Base-by-base conservation (phyloP, 2,113 vertebrate genomes). In the Turdus rufiventris region DNA sequence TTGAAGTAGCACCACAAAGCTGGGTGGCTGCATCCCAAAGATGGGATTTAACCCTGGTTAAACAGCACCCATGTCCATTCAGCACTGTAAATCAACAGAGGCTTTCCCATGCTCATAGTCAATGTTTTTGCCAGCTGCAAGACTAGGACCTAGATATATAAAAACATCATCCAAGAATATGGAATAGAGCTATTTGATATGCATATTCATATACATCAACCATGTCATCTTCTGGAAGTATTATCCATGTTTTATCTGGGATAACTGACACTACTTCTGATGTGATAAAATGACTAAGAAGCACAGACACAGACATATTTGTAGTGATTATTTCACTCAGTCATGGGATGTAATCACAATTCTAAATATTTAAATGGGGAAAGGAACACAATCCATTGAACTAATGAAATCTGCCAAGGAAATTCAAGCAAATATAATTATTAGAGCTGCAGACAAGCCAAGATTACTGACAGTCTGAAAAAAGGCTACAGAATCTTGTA, bases 341-440 rank as follows among this genome's bases (percentile, higher is more conserved):
- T 53, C 57, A 82, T 5, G 51, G 42, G 47, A 79, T 54, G 42
- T 14, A 89, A 62, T 62, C 82, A 70, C 56, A 85, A 48, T 38
- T 38, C 82, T 83, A 83, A 93, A 62, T 85, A 90, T 87, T 92
- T 89, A 48, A 91, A 58, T 25, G 24, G 33, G 11, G 26, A 67
- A 86, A 56, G 36, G 80, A 85, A 86, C 34, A 67, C 63, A 85
- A 53, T 88, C 82, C 31, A 83, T 14, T 89, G 81, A 82, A 63
- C 63, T 90, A 76, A 76, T 90, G 73, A 94, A 86, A 85, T 66
- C 67, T 89, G 67, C 82, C 47, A 90, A 45, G 63, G 62, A 91
- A 73, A 86, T 67, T 88, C 56, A 92, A 93, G 63, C 76, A 95
- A 92, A 89, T 93, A 24, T 6, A 86, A 93, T 94, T 65, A 91